Base-by-base conservation (phyloP, 2,888 invertebrate species). In the Ligdia adustata region DNA sequence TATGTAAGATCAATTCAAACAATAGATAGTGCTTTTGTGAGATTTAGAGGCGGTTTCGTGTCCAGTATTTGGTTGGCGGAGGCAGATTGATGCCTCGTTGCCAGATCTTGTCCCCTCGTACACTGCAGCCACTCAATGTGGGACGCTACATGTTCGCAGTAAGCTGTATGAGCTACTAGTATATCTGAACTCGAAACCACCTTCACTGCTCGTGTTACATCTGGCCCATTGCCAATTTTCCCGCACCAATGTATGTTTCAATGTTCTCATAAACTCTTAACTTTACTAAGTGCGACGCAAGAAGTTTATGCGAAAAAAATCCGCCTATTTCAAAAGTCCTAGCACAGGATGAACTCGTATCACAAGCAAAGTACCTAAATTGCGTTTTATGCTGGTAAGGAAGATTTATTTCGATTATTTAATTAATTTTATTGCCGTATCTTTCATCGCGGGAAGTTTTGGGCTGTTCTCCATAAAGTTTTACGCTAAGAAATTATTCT, bases 401-500 rank as follows among this genome's bases (percentile, higher is more conserved):
- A 42, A 45, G 48, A 47, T 54, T 52, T 55, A 57, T 66, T 60
- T 59, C 55, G 59, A 62, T 60, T 60, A 60, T 62, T 61, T 60
- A 55, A 63, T 69, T 68, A 69, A 65, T 67, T 63, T 63, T 57
- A 52, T 59, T 58, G 52, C 57, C 52, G 53, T 62, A 64, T 66
- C 57, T 63, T 66, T 64, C 55, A 55, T 62, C 61, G 57, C 28
- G 37, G 27, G 16, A 68, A 64, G 51, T 69, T 75, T 68, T 61
- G 61, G 59, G 53, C 55, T 51, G 48, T 62, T 55, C 55, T 50
- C 55, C 55, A 47, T 50, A 65, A 73, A 72, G 64, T 69, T 71
- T 64, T 40, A 43, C 52, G 55, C 50, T 56, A 59, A 64, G 53
- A 67, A 71, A 68, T 69, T 68, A 59, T 67, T 69, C 62, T 66